A percentile compares a stretch with the other conserved stretches of the same genome.
These are phyloP conservation scores for Cynopterus brachyotis DNA, from an alignment of 2,113 vertebrate genomes.

Conservation along the genomic window DNA sequence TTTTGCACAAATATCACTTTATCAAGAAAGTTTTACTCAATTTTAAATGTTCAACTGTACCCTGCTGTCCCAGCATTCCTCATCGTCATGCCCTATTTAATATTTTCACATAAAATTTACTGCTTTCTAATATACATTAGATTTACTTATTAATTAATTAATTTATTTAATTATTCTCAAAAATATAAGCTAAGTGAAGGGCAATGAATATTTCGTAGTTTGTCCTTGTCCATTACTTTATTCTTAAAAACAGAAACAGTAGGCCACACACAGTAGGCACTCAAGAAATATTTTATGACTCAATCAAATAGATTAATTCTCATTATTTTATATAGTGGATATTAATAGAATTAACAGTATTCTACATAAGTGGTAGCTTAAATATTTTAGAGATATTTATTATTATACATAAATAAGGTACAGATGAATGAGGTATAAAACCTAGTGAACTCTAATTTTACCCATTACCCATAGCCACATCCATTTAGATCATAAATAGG, in stretches of 20 bases:
- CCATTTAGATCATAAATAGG: not conserved
- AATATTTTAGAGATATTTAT: not conserved
- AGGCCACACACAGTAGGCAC: not conserved
- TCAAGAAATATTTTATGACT: not conserved
- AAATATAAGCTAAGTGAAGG: not conserved
- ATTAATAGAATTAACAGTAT: not conserved
- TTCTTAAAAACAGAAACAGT: not conserved
- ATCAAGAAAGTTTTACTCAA: not conserved
- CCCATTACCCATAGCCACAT: not conserved
- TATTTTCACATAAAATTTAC: not conserved
- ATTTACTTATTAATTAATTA: not conserved
- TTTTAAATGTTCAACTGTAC: not conserved
- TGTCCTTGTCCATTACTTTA: not conserved
- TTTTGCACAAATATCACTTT: not conserved
- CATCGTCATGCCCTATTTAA: not conserved
- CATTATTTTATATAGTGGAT: not conserved
- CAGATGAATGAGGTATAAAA: not conserved
- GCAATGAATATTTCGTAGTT: not conserved
- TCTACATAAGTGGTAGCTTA: not conserved
- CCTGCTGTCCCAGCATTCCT: not conserved
- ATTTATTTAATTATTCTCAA: not conserved
- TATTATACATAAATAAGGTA: not conserved
- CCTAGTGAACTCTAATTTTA: not conserved
- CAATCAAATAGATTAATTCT: not conserved
- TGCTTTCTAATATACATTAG: not conserved